Evolutionary conservation across 2,888 invertebrate species (phyloP), one percentile per base, ranked within the genome.

Genomic region (Balanococcus diminutus): DNA sequence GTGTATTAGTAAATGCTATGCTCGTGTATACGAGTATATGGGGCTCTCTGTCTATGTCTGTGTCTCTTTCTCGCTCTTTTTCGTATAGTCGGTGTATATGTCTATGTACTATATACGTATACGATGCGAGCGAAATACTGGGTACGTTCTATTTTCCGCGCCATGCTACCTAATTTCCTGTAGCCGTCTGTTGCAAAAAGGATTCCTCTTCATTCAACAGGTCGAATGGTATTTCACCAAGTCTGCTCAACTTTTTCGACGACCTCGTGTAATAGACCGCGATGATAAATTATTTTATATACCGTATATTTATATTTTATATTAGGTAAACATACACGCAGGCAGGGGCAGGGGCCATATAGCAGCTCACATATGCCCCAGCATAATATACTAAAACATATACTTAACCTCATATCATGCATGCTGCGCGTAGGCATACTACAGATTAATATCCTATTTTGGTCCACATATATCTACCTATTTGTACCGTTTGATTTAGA

Each of bases 161-260:
- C 81, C 6, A 81, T 81, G 81, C 42, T 82, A 82, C 82, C 82
- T 82, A 82, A 82, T 82, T 82, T 82, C 82, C 82, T 82, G 82
- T 82, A 82, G 82, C 82, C 82, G 82, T 82, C 82, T 82, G 82
- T 51, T 46, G 81, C 46, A 46, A 31, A 56, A 56, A 56, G 82
- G 51, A 82, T 82, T 56, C 82, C 42, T 56, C 51, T 82, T 56
- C 46, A 82, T 82, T 82, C 82, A 82, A 82, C 82, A 82, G 82
- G 51, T 82, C 46, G 51, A 32, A 36, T 81, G 28, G 82, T 14
- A 82, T 82, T 82, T 82, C 82, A 46, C 32, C 75, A 36, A 79
- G 75, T 32, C 42, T 81, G 81, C 81, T 81, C 31, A 46, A 46
- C 81, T 81, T 81, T 51, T 51, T 46, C 51, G 46, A 81, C 51